phyloP scores from a whole-genome alignment of 2,113 vertebrate genomes.

The Cheilinus undulatus region DNA sequence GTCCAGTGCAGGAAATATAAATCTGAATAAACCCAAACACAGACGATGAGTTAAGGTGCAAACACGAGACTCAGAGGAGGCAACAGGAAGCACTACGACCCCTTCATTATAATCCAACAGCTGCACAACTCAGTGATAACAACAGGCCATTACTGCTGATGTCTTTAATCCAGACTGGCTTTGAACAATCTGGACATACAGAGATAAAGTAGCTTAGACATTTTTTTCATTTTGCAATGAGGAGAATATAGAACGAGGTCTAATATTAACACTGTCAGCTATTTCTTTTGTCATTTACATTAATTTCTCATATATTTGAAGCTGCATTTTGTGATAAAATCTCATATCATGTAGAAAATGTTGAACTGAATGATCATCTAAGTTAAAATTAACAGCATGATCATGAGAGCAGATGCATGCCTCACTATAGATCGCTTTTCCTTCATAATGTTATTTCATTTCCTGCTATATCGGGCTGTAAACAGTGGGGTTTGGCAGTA shows the following conservation, averaged over 20 bases:
- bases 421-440: slow-evolving; percentile 8
- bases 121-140: slow-evolving; percentile 50
- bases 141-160: slow-evolving; percentile 60
- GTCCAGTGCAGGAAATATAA: slow-evolving; percentile 45
- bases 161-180: slow-evolving; percentile 71
- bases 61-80: slow-evolving; percentile 32
- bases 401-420: slow-evolving; percentile 24
- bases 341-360: slow-evolving; percentile 25
- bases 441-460: slow-evolving; percentile 14
- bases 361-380: slow-evolving; percentile 51
- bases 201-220: slow-evolving; percentile 42
- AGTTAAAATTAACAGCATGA: slow-evolving; percentile 42
- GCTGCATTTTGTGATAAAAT: slow-evolving; percentile 42
- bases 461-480: slow-evolving; percentile 32
- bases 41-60: slow-evolving; percentile 46
- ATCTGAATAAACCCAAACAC: slow-evolving; percentile 44
- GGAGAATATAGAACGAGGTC: not conserved
- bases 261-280: not conserved
- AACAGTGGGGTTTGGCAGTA: slow-evolving; percentile 35
- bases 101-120: slow-evolving; percentile 64
- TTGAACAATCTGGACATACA: slow-evolving; percentile 62
- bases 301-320: slow-evolving; percentile 9
- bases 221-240: slow-evolving; percentile 1
- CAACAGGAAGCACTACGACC: slow-evolving; percentile 62
- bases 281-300: slow-evolving; percentile 21